phyloP scores from a whole-genome alignment of 2,797 vertebrate genomes.

The Huso huso region DNA sequence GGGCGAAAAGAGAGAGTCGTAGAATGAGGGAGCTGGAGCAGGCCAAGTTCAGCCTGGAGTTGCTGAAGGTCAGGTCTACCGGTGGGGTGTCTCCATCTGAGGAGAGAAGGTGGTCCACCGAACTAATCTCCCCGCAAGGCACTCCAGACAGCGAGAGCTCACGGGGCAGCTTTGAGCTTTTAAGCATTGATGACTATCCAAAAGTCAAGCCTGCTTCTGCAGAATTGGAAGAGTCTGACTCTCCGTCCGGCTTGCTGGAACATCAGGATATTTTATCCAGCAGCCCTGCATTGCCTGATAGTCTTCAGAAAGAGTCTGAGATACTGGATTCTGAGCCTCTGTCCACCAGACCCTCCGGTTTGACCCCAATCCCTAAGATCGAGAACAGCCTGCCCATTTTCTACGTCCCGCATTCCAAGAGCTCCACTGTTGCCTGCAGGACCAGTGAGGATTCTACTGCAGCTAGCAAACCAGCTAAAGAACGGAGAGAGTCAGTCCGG shows the following conservation, averaged over 20 bases:
- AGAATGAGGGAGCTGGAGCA: slow-evolving; percentile 93
- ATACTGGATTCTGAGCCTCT: not conserved
- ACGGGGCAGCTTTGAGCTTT: slow-evolving; percentile 82
- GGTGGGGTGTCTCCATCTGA: slow-evolving; percentile 73
- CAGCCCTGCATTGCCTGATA: slow-evolving; percentile 34
- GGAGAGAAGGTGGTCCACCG: slow-evolving; percentile 71
- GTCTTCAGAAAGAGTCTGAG: slow-evolving; percentile 25
- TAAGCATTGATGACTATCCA: slow-evolving; percentile 65
- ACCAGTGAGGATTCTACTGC: slow-evolving; percentile 39
- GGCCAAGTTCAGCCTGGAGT: slow-evolving; percentile 89
- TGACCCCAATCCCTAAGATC: slow-evolving; percentile 40
- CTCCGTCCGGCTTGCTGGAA: slow-evolving; percentile 17
- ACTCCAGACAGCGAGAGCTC: slow-evolving; percentile 88
- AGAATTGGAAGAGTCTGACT: slow-evolving; percentile 41
- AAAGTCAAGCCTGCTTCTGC: slow-evolving; percentile 34
- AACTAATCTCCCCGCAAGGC: slow-evolving; percentile 73
- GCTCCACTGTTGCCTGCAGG: slow-evolving; percentile 21
- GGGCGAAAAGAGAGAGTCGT: slow-evolving; percentile 88
- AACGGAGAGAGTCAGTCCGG: slow-evolving; percentile 42
- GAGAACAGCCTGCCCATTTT: slow-evolving; percentile 77
- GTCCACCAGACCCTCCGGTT: slow-evolving; percentile 17
- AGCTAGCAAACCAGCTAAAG: slow-evolving; percentile 38
- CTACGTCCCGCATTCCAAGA: slow-evolving; percentile 71
- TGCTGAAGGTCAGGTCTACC: slow-evolving; percentile 85
- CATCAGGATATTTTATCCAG: slow-evolving; percentile 21